Evolutionary conservation across 1,140 invertebrate species (phyloP), one percentile per base, ranked within the genome.

Genomic region (Vanessa atalanta): DNA sequence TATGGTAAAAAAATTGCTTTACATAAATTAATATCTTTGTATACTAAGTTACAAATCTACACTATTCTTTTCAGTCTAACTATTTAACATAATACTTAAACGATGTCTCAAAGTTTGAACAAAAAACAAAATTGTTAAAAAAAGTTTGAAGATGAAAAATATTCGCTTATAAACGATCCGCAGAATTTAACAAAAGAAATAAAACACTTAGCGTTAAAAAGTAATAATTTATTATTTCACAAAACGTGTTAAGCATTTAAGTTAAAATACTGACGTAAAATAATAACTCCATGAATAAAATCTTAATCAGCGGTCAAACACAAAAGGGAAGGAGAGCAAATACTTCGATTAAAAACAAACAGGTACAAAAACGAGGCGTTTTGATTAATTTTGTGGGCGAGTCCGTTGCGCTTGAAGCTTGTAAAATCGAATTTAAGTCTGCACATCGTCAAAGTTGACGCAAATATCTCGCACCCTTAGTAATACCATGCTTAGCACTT

Each of bases 251-350:
- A 75, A 75, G 47, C 63, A 64, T 75, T 71, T 64, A 71, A 75
- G 43, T 70, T 75, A 53, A 70, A 75, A 75, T 60, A 55, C 76
- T 68, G 68, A 72, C 71, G 65, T 69, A 79, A 69, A 80, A 77
- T 77, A 82, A 80, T 78, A 78, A 76, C 69, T 71, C 80, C 85
- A 91, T 91, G 90, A 89, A 92, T 92, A 92, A 92, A 92, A 91
- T 89, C 89, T 92, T 89, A 92, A 92, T 92, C 77, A 92, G 87
- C 84, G 85, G 87, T 68, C 50, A 72, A 72, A 65, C 31, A 68
- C 64, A 80, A 78, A 79, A 81, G 69, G 20, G 23, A 75, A 78
- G 74, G 79, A 82, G 73, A 82, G 75, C 81, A 86, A 87, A 89
- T 83, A 88, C 60, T 74, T 77, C 74, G 81, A 86, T 86, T 86